Conservation (phyloP, 2,888 invertebrate species). For the Ectemnius continuus region DNA sequence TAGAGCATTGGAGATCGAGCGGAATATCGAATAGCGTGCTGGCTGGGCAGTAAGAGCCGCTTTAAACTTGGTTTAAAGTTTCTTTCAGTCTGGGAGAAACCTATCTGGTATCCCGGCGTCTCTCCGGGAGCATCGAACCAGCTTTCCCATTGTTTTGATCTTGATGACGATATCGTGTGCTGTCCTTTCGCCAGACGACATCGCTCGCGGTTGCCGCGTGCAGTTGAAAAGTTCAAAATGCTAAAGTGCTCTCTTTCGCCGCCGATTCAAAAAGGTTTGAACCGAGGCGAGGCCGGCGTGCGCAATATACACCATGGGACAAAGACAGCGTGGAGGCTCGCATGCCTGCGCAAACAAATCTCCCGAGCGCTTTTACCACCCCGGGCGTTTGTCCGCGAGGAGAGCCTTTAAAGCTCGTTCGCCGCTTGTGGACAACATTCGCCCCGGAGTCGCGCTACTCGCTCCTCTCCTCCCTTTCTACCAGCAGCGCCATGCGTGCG, state of each 20-base stretch:
- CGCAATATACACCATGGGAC: conserved; percentile 18
- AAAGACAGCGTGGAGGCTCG: conserved; percentile 21
- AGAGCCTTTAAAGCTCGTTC: conserved; percentile 29
- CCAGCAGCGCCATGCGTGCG: too few relatives aligned
- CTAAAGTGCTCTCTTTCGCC: conserved; percentile 23
- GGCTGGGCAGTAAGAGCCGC: too few relatives aligned
- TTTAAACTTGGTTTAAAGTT: too few relatives aligned
- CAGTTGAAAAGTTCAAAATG: conserved; percentile 15
- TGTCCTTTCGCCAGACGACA: conserved; percentile 7
- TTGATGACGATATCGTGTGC: conserved; percentile 21
- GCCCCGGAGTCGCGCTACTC: conserved; percentile 12
- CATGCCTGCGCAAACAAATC: conserved; percentile 49
- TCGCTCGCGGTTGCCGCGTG: conserved; percentile 17
- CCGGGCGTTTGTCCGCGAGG: conserved; percentile 20
- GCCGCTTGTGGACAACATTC: conserved; percentile 41
- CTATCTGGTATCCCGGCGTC: background rate
- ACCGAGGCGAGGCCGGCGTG: too few relatives aligned
- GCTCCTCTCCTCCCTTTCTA: too few relatives aligned
- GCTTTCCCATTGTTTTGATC: conserved; percentile 28
- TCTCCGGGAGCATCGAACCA: conserved; percentile 14
- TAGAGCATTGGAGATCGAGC: too few relatives aligned
- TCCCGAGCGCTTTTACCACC: conserved; percentile 21
- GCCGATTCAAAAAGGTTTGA: conserved; percentile 39
- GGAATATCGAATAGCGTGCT: too few relatives aligned
- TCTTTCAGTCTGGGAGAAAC: too few relatives aligned